Evolutionary conservation across 2,888 invertebrate genomes (phyloP).

Genomic region (Pseudococcus longispinus): DNA sequence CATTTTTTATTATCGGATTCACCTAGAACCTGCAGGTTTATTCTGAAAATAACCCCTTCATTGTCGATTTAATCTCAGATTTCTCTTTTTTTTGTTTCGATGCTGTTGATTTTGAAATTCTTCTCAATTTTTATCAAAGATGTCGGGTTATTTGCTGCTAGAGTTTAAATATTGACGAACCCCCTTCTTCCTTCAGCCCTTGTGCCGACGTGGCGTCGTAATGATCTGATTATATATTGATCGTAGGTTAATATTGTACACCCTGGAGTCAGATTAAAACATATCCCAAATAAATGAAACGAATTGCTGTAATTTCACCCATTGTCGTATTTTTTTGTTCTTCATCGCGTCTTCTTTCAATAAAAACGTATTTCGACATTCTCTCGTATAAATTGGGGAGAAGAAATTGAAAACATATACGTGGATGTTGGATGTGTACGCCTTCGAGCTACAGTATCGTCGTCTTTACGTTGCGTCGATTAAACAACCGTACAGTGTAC

Average conservation of each 20-base stretch:
- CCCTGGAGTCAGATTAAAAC: slow-evolving; percentile 18
- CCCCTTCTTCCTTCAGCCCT: not conserved
- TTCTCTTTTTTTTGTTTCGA: too few relatives aligned
- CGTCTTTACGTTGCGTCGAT: not conserved
- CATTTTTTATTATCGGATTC: not conserved
- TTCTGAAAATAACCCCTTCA: too few relatives aligned
- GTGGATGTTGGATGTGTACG: not conserved
- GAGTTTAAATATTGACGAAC: slow-evolving; percentile 11
- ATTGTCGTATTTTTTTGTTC: not conserved
- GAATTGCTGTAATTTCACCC: not conserved
- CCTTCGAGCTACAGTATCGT: not conserved
- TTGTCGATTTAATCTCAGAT: too few relatives aligned
- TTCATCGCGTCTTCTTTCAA: not conserved
- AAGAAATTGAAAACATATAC: slow-evolving; percentile 32
- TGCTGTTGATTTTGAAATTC: too few relatives aligned
- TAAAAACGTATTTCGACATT: not conserved
- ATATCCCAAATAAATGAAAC: slow-evolving; percentile 15
- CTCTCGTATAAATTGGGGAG: slow-evolving; percentile 32
- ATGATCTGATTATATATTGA: slow-evolving; percentile 20
- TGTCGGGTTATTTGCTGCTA: not conserved
- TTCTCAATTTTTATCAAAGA: too few relatives aligned
- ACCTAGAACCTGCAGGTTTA: not conserved
- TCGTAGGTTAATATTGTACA: not conserved
- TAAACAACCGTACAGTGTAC: slow-evolving; percentile 11
- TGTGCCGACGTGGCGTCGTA: not conserved